These are phyloP conservation scores for Drosophila orena DNA, from an alignment of 1,140 invertebrate genomes.

Conservation along the genomic window DNA sequence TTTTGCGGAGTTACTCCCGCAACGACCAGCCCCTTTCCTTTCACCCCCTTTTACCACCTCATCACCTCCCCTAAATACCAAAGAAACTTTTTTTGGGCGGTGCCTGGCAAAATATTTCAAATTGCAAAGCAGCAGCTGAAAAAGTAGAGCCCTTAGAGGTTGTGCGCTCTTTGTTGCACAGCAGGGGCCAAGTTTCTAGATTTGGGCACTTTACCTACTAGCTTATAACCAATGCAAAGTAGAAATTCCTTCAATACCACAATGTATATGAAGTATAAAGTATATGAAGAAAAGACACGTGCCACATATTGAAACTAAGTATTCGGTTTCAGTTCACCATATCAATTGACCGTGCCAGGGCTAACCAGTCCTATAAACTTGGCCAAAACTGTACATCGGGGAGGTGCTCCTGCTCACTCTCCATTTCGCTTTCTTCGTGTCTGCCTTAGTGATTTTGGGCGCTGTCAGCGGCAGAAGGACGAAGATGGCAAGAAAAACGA, in stretches of 20 bases:
- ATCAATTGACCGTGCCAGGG: no score
- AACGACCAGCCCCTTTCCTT: conserved; percentile 1
- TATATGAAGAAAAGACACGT: no score
- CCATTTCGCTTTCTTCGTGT: conserved; percentile 13
- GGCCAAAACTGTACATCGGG: conserved; percentile 3
- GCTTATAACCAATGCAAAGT: not conserved
- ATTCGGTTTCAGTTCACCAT: no score
- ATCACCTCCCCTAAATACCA: conserved; percentile 24
- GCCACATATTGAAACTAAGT: no score
- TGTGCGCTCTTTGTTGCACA: conserved; percentile 12
- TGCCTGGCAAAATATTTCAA: conserved; percentile 73
- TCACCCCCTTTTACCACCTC: not conserved
- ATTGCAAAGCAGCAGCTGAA: conserved; percentile 52
- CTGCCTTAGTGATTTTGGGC: conserved; percentile 41
- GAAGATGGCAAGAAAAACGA: conserved; percentile 35
- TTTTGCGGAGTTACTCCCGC: conserved; percentile 43
- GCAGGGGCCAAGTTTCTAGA: conserved; percentile 7
- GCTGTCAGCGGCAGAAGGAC: conserved; percentile 47
- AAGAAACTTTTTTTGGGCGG: conserved; percentile 72
- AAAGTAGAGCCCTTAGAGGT: conserved; percentile 34
- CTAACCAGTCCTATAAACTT: conserved; percentile 1
- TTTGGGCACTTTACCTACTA: not conserved
- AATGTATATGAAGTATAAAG: no score
- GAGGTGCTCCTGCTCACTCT: conserved; percentile 3
- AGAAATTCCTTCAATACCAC: not conserved